Percentiles rank a stretch among this genome's conserved stretches.
Conservation (phyloP, 2,888 invertebrate species). For the Athalia circularis region DNA sequence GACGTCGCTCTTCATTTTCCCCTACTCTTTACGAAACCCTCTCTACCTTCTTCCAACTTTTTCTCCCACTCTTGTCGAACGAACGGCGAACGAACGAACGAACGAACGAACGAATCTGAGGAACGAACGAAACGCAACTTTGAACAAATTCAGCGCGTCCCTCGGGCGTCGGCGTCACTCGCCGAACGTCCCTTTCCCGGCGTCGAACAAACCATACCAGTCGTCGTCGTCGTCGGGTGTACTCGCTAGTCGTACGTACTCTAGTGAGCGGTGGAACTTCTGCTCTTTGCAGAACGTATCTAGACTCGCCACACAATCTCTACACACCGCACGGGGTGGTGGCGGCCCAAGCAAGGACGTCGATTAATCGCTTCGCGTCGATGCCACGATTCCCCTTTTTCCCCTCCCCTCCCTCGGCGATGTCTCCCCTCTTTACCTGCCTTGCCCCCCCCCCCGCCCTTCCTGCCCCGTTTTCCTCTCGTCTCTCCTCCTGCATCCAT, state of each 20-base stretch:
- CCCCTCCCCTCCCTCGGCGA: slow-evolving; percentile 36
- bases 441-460: slow-evolving; percentile 24
- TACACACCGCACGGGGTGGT: slow-evolving; percentile 7
- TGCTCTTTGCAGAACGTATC: background rate
- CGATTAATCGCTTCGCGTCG: slow-evolving; percentile 39
- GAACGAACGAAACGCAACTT: no score
- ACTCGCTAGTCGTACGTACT: background rate
- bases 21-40: slow-evolving; percentile 9
- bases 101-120: no score
- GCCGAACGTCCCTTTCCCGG: slow-evolving; percentile 43
- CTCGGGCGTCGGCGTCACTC: slow-evolving; percentile 50
- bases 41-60: background rate
- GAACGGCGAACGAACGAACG: no score
- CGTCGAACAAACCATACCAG: no score
- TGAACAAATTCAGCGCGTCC: background rate
- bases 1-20: slow-evolving; percentile 46
- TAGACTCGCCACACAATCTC: slow-evolving; percentile 7
- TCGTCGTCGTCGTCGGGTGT: no score
- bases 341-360: slow-evolving; percentile 40
- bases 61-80: no score
- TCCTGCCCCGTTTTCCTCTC: slow-evolving; percentile 36
- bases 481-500: slow-evolving; percentile 35
- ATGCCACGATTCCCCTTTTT: slow-evolving; percentile 22
- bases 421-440: slow-evolving; percentile 25
- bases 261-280: background rate